Evolutionary conservation across 1,140 invertebrate species (phyloP).

Genomic region (Lamellibrachia luymesi): DNA sequence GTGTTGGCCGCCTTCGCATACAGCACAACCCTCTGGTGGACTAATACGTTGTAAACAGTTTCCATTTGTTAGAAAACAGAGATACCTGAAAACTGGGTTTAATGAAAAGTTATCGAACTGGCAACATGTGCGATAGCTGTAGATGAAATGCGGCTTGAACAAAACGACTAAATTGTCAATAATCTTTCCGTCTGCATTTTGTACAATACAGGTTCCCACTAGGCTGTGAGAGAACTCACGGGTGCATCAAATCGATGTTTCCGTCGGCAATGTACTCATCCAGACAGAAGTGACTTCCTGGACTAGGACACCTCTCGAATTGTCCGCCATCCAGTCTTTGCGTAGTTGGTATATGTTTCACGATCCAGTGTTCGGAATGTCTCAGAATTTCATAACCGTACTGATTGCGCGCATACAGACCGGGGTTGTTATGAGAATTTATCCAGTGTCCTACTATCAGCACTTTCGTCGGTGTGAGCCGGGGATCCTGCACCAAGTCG

Average conservation of each 20-base stretch:
- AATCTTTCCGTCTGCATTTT: no score
- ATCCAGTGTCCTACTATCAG: background rate
- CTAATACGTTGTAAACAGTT: no score
- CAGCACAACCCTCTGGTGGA: no score
- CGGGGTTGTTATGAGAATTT: background rate
- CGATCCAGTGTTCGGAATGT: background rate
- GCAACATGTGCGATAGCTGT: no score
- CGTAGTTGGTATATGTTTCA: background rate
- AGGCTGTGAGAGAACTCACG: background rate
- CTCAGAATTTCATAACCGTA: background rate
- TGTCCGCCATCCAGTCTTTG: background rate
- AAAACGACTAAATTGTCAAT: no score
- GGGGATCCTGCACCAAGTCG: no score
- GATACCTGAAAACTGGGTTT: no score
- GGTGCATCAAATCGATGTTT: background rate
- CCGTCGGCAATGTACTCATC: background rate
- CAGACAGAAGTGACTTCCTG: background rate
- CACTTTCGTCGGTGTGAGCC: background rate
- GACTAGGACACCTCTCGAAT: background rate
- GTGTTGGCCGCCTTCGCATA: no score
- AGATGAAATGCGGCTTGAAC: no score
- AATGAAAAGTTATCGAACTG: no score
- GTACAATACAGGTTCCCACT: no score
- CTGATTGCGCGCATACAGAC: background rate
- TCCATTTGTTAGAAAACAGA: no score